These are phyloP conservation scores for Oryzias javanicus DNA, from an alignment of 2,113 vertebrate species.

Conservation along the genomic window DNA sequence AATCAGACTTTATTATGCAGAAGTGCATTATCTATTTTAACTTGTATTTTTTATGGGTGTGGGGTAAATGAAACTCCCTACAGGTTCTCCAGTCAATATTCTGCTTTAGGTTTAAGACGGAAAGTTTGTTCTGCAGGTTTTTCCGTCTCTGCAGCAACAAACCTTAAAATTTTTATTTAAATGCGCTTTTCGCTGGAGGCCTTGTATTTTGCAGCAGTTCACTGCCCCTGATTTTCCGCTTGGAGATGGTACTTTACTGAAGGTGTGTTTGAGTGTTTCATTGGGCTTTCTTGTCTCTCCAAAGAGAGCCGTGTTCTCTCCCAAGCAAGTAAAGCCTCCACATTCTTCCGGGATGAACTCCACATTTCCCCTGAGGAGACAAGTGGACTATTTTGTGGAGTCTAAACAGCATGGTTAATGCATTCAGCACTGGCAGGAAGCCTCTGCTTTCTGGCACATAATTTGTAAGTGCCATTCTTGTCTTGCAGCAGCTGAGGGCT, in stretches of 20 bases:
- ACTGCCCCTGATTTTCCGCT: slow-evolving; percentile 1
- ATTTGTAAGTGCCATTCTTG: slow-evolving; percentile 32
- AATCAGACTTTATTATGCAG: too few relatives aligned
- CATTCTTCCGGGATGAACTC: slow-evolving; percentile 32
- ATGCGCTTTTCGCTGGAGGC: background rate
- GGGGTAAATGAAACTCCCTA: too few relatives aligned
- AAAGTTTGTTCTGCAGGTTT: background rate
- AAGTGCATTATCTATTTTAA: too few relatives aligned
- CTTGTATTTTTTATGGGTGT: too few relatives aligned
- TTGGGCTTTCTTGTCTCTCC: background rate
- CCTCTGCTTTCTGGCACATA: slow-evolving; percentile 36
- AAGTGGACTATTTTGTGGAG: slow-evolving; percentile 45
- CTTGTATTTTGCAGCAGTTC: background rate
- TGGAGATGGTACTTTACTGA: slow-evolving; percentile 1
- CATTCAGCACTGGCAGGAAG: slow-evolving; percentile 36
- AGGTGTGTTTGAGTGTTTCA: slow-evolving; percentile 9
- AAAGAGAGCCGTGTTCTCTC: slow-evolving; percentile 22
- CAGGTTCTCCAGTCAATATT: too few relatives aligned
- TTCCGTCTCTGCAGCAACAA: background rate
- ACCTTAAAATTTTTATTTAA: slow-evolving; percentile 1
- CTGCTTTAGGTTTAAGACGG: background rate
- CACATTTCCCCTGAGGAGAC: slow-evolving; percentile 19
- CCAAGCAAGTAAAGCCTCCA: slow-evolving; percentile 18
- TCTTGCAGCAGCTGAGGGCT: slow-evolving; percentile 37
- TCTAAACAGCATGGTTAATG: slow-evolving; percentile 59